phyloP scores from a whole-genome alignment of 1,140 invertebrate species.

The Cotesia glomerata region DNA sequence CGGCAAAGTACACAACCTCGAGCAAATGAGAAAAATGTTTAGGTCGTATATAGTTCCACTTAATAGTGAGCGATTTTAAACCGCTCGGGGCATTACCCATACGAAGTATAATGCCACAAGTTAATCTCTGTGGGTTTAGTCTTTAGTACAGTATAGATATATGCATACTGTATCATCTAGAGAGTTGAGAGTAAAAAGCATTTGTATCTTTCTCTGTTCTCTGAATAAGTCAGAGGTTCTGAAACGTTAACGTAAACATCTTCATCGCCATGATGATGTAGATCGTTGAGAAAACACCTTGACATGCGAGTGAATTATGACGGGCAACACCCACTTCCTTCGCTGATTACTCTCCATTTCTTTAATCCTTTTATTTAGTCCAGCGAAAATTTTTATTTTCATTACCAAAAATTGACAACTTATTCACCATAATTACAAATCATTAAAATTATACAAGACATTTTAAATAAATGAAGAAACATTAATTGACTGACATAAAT shows the following conservation, averaged over 20 bases:
- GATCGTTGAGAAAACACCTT: constrained; percentile 30
- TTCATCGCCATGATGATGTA: constrained; percentile 32
- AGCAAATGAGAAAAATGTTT: too few relatives aligned
- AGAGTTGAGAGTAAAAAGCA: constrained; percentile 1
- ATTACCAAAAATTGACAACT: background rate
- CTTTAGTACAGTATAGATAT: too few relatives aligned
- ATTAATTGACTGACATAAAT: too few relatives aligned
- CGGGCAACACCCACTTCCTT: constrained; percentile 37
- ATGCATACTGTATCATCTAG: too few relatives aligned
- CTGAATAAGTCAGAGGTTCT: constrained; percentile 1
- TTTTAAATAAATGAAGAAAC: too few relatives aligned
- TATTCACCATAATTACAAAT: background rate
- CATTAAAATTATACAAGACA: too few relatives aligned
- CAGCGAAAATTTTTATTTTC: background rate
- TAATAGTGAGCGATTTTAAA: too few relatives aligned
- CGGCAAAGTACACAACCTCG: too few relatives aligned
- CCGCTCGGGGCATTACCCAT: too few relatives aligned
- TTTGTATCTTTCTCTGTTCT: constrained; percentile 32
- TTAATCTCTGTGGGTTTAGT: too few relatives aligned
- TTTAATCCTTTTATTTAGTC: constrained; percentile 7
- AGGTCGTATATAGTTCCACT: too few relatives aligned
- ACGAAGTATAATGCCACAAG: too few relatives aligned
- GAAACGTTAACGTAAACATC: constrained; percentile 38
- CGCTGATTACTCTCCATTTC: constrained; percentile 25
- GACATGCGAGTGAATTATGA: constrained; percentile 40